phyloP scores from a whole-genome alignment of 2,888 invertebrate genomes.

The Dyspetes luteomarginatus region DNA sequence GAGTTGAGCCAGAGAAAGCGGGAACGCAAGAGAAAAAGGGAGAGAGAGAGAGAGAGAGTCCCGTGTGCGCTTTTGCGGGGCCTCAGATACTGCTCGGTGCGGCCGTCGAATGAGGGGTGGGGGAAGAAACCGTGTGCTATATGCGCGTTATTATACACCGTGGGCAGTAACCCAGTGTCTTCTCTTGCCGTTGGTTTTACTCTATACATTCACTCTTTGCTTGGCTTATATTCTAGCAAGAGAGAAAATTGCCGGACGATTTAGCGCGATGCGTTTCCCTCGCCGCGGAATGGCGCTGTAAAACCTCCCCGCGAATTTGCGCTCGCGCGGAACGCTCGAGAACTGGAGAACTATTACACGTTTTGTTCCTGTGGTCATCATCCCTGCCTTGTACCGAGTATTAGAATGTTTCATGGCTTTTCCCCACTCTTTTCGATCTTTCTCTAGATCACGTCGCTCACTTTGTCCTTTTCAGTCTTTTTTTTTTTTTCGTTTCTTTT shows the following conservation, averaged over 20 bases:
- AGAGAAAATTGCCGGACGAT: conserved; percentile 81
- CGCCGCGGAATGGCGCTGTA: conserved; percentile 77
- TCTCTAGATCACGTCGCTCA: neutral
- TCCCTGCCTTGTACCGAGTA: neutral
- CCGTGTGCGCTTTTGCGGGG: conserved; percentile 4
- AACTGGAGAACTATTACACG: conserved; percentile 6
- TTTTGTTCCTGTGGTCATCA: neutral
- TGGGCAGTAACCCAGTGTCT: neutral
- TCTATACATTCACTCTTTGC: conserved; percentile 1
- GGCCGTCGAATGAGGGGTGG: neutral
- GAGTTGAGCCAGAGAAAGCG: conserved; percentile 9
- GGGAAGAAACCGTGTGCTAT: neutral
- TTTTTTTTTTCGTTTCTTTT: neutral
- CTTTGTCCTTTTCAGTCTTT: conserved; percentile 26
- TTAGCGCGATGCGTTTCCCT: conserved; percentile 72
- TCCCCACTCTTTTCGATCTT: neutral
- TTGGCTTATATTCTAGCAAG: conserved; percentile 30
- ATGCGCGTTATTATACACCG: conserved; percentile 1
- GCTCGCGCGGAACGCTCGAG: neutral
- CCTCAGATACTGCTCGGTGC: neutral
- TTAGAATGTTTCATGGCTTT: conserved; percentile 1
- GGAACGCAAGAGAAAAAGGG: conserved; percentile 1
- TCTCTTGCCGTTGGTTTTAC: conserved; percentile 18
- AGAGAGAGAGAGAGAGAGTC: neutral
- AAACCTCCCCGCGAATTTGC: conserved; percentile 68